Evolutionary conservation across 2,113 vertebrate species (phyloP).

Genomic region (Tapirus terrestris): DNA sequence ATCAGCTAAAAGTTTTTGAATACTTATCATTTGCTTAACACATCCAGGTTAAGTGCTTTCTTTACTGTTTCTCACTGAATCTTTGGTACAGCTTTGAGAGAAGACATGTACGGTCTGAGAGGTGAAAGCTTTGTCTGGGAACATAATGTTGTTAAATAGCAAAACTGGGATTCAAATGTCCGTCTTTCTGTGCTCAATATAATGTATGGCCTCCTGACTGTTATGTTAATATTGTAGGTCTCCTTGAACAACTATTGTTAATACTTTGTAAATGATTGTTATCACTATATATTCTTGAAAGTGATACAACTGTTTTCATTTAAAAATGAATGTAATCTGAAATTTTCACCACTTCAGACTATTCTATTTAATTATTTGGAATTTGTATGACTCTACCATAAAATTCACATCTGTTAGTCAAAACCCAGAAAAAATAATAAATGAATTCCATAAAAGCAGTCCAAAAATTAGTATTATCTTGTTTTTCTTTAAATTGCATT

Average conservation of each 20-base stretch:
- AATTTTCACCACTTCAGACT: constrained; percentile 60
- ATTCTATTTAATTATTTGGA: constrained; percentile 72
- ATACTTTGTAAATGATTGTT: constrained; percentile 70
- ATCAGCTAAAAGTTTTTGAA: background rate
- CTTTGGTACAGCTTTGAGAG: background rate
- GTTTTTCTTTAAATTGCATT: constrained; percentile 69
- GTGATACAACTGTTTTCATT: constrained; percentile 64
- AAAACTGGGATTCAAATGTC: background rate
- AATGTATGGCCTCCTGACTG: background rate
- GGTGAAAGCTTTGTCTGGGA: background rate
- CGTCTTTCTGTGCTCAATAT: background rate
- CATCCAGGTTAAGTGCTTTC: background rate
- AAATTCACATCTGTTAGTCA: constrained; percentile 65
- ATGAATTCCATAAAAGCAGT: constrained; percentile 55
- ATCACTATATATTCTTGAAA: constrained; percentile 62
- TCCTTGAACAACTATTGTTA: constrained; percentile 70
- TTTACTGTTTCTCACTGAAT: background rate
- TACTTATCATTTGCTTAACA: background rate
- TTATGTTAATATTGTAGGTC: background rate
- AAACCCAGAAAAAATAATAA: constrained; percentile 76
- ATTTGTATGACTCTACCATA: constrained; percentile 47
- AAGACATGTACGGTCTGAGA: background rate
- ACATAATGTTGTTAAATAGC: background rate
- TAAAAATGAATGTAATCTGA: constrained; percentile 68
- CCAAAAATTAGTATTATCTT: constrained; percentile 75